phyloP scores from a whole-genome alignment of 2,888 invertebrate species.

The Epinotia brunnichana region DNA sequence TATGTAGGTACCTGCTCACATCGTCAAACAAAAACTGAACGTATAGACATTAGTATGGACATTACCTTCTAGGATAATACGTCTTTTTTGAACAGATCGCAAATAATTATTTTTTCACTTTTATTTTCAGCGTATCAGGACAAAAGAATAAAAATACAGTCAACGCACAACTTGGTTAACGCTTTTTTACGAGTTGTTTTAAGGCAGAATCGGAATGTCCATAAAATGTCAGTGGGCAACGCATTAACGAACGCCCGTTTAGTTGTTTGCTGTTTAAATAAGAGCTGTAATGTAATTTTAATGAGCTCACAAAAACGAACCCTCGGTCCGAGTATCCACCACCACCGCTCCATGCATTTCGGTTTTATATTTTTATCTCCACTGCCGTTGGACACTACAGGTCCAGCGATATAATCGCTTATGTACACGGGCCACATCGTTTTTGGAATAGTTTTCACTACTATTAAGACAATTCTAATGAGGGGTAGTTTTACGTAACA shows the following conservation, averaged over 20 bases:
- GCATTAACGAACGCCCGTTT: constrained; percentile 79
- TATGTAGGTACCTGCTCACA: constrained; percentile 63
- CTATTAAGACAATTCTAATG: too few relatives aligned
- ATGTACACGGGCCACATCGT: too few relatives aligned
- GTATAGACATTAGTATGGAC: neutral
- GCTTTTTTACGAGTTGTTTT: constrained; percentile 42
- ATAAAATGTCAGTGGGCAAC: constrained; percentile 71
- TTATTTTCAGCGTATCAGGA: neutral
- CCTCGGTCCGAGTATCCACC: constrained; percentile 60
- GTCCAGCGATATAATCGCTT: too few relatives aligned
- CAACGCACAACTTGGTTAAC: neutral
- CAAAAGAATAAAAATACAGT: neutral
- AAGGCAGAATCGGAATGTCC: constrained; percentile 65
- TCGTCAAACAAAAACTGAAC: neutral
- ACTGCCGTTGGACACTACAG: neutral
- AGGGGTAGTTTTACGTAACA: too few relatives aligned
- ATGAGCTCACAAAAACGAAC: constrained; percentile 80
- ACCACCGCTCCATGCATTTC: constrained; percentile 47
- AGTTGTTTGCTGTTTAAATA: constrained; percentile 82
- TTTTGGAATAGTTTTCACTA: too few relatives aligned
- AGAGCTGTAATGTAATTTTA: constrained; percentile 81
- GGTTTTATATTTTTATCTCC: neutral
- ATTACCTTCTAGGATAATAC: neutral
- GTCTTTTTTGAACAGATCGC: neutral
- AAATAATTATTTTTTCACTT: neutral